Percentiles rank a stretch among this genome's conserved stretches.
phyloP scores from a whole-genome alignment of 2,113 vertebrate species.

The Genyomyrus donnyi region DNA sequence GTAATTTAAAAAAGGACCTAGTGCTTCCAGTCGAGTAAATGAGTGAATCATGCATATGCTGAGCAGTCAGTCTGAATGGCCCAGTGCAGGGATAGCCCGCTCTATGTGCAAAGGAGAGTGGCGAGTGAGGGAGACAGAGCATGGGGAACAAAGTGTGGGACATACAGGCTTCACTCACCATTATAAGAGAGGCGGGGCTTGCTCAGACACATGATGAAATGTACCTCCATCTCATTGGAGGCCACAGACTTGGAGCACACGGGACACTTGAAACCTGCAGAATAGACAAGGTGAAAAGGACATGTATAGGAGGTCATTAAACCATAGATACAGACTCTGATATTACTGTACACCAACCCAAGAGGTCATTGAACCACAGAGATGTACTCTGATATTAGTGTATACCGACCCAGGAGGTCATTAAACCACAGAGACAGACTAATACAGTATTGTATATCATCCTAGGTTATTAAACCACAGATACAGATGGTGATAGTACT shows the following conservation, averaged over 20 bases:
- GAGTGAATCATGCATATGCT: background rate
- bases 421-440: background rate
- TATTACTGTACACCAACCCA: background rate
- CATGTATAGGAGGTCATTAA: background rate
- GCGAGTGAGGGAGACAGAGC: background rate
- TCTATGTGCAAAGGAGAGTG: background rate
- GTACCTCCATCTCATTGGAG: constrained; percentile 98
- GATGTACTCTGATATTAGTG: background rate
- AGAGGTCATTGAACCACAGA: background rate
- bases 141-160: background rate
- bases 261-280: constrained; percentile 95
- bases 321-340: background rate
- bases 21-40: background rate
- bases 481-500: background rate
- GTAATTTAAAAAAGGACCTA: background rate
- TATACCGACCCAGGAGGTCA: background rate
- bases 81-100: background rate
- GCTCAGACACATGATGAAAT: constrained; percentile 99
- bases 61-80: background rate
- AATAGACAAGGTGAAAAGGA: constrained; percentile 28
- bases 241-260: constrained; percentile 99
- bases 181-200: constrained; percentile 99
- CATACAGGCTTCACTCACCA: constrained; percentile 57
- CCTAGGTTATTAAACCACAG: background rate
- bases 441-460: background rate